Evolutionary conservation across 2,797 vertebrate species (phyloP), one percentile per base, ranked within the genome.

Genomic region (Thaleichthys pacificus): DNA sequence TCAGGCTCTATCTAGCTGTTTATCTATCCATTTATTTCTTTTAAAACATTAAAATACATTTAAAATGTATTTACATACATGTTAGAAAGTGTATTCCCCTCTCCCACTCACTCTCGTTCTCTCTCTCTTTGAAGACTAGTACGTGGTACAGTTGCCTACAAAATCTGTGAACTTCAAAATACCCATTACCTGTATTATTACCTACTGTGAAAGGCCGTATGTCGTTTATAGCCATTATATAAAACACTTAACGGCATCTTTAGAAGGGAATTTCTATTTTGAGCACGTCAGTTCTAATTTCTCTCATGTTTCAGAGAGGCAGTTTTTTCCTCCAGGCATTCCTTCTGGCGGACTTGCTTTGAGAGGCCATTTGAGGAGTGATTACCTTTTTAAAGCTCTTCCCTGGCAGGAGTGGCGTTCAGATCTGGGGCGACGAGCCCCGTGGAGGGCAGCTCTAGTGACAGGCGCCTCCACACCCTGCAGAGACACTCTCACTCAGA

Each of bases 401-500:
- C 66, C 49, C n/a, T 56, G 17, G 7, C 49, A 28, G 51, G 26
- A 68, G 49, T n/a, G 49, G 66, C 21, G 49, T 47, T 57, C 1
- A 28, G 66, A 68, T 68, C 19, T 26, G 14, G 66, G 2, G 22
- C 6, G 47, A 24, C 32, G 51, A 32, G 47, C 9, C 5, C 28
- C 2, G 28, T 67, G 47, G 21, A 51, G n/a, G 64, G 66, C 47
- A 24, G 22, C 21, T 21, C 15, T 9, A 4, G 38, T 66, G 65
- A 49, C 66, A 65, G 65, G 47, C 51, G 65, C 7, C 65, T 47
- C 22, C 12, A 66, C 66, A 56, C 49, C 51, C 51, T 68, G 51
- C 24, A 30, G 66, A 68, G 66, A 30, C 6, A 19, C 66, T 70
- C 56, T 66, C 62, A 60, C 68, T 66, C 56, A 65, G 47, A 51